These are phyloP conservation scores for Otocyon megalotis DNA, from an alignment of 2,113 vertebrate genomes.

Conservation along the genomic window DNA sequence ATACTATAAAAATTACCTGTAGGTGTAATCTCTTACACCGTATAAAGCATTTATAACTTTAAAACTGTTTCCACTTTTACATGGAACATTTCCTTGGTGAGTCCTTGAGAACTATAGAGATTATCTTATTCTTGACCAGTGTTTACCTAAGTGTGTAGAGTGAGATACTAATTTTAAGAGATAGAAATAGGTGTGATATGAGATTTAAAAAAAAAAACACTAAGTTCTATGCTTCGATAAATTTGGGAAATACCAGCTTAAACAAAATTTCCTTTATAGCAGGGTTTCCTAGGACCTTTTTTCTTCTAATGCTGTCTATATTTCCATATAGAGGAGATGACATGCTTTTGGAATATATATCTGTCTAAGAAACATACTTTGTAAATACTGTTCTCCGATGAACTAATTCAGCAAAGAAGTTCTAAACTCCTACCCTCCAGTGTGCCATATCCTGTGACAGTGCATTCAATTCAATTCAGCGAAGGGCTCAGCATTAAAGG, in stretches of 20 bases:
- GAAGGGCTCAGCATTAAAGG: not conserved
- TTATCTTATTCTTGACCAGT: not conserved
- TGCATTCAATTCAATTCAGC: not conserved
- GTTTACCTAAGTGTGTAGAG: not conserved
- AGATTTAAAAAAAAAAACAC: not conserved
- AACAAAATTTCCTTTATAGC: not conserved
- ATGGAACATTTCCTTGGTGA: not conserved
- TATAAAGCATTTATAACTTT: not conserved
- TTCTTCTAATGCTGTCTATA: not conserved
- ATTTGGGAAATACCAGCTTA: not conserved
- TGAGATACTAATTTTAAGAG: not conserved
- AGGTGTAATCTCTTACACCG: not conserved
- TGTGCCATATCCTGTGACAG: not conserved
- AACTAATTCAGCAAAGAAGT: not conserved
- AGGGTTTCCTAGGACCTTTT: not conserved
- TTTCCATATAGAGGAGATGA: not conserved
- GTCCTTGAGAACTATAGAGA: not conserved
- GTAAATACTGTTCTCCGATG: slow-evolving; percentile 12
- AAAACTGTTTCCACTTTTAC: slow-evolving; percentile 4
- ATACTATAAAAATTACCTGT: not conserved
- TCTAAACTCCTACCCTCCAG: not conserved
- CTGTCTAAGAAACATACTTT: not conserved
- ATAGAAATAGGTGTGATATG: not conserved
- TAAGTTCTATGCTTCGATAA: not conserved
- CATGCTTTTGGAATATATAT: not conserved